A percentile compares a stretch with the other conserved stretches of the same genome.
phyloP scores from a whole-genome alignment of 2,888 invertebrate species.

The Acrobasis suavella region DNA sequence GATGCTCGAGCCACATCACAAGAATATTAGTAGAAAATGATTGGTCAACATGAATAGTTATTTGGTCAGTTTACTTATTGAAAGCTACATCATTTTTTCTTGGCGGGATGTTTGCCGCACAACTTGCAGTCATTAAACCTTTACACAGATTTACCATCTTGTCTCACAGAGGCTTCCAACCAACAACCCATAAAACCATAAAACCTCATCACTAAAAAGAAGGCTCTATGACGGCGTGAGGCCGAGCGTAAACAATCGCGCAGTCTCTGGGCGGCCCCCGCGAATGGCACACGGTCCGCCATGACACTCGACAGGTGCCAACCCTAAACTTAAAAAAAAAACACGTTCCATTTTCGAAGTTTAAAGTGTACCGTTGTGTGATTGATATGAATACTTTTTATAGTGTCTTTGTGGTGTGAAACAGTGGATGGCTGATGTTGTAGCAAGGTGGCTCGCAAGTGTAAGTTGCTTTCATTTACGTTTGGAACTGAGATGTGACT shows the following conservation, averaged over 20 bases:
- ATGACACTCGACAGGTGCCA: constrained; percentile 57
- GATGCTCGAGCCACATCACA: too few relatives aligned
- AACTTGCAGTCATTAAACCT: not conserved
- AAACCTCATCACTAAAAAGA: constrained; percentile 25
- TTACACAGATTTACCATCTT: not conserved
- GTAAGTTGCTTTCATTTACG: constrained; percentile 19
- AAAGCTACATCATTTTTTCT: too few relatives aligned
- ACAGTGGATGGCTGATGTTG: constrained; percentile 51
- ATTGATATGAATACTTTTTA: constrained; percentile 47
- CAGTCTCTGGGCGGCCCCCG: constrained; percentile 73
- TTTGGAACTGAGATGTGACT: constrained; percentile 9
- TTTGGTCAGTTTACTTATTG: too few relatives aligned
- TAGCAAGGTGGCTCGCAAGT: constrained; percentile 18
- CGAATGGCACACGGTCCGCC: constrained; percentile 54
- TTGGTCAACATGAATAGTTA: too few relatives aligned
- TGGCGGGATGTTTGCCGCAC: too few relatives aligned
- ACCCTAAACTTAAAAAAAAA: constrained; percentile 45
- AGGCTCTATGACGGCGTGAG: constrained; percentile 59
- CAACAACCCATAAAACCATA: constrained; percentile 32
- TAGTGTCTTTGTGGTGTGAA: constrained; percentile 62
- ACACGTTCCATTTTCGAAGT: constrained; percentile 52
- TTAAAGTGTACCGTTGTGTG: constrained; percentile 53
- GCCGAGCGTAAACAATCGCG: constrained; percentile 73
- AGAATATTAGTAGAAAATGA: too few relatives aligned
- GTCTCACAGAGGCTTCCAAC: constrained; percentile 43